Conservation (phyloP, 2,113 vertebrate species). For the Shinisaurus crocodilurus region DNA sequence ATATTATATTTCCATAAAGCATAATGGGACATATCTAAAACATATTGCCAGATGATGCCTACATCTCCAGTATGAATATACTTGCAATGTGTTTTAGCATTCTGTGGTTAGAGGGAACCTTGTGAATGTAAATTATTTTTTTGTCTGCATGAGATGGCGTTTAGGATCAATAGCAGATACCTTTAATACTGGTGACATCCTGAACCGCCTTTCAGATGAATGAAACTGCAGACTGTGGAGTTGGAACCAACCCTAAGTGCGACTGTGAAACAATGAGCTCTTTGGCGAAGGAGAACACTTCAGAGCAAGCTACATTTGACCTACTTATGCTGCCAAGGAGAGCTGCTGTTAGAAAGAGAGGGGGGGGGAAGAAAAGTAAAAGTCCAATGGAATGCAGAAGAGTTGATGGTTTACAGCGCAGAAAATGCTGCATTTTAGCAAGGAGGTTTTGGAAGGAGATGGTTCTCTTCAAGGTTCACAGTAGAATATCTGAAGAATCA, state of each 20-base stretch:
- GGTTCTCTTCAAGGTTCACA: background rate
- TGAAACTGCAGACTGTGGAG: background rate
- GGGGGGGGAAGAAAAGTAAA: constrained; percentile 38
- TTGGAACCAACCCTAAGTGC: background rate
- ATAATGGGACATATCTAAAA: background rate
- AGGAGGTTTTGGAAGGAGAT: constrained; percentile 6
- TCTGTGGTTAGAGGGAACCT: background rate
- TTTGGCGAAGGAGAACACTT: constrained; percentile 56
- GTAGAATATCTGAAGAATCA: background rate
- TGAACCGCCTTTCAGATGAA: background rate
- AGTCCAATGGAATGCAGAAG: background rate
- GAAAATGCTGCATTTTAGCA: constrained; percentile 17
- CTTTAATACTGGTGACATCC: background rate
- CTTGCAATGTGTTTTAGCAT: background rate
- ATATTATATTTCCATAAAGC: background rate
- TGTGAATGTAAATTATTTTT: background rate
- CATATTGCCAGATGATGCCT: background rate
- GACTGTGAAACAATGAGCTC: constrained; percentile 29
- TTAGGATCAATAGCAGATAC: background rate
- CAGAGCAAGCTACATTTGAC: constrained; percentile 56
- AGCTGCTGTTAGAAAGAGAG: constrained; percentile 25
- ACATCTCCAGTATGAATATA: background rate
- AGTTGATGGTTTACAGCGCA: accelerated
- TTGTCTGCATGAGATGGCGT: background rate
- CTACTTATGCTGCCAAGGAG: constrained; percentile 32